A percentile compares a stretch with the other conserved stretches of the same genome.
These are phyloP conservation scores for Glareola pratincola DNA, from an alignment of 2,113 vertebrate species.

Conservation along the genomic window DNA sequence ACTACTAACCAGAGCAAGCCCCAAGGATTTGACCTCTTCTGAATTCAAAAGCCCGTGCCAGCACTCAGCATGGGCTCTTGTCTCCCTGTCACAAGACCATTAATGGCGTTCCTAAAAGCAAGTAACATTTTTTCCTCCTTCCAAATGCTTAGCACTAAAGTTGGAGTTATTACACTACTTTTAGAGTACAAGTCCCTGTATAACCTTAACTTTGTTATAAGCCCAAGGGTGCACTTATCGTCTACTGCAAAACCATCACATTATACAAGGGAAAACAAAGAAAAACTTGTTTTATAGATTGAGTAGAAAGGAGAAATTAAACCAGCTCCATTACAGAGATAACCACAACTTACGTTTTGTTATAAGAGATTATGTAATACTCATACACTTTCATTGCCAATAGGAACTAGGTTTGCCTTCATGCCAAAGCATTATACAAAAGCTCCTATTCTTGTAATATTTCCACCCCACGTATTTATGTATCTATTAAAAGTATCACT, in stretches of 20 bases:
- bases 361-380: background rate
- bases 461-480: background rate
- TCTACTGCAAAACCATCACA: background rate
- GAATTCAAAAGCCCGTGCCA: rapidly evolving
- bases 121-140: background rate
- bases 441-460: background rate
- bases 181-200: background rate
- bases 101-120: background rate
- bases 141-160: background rate
- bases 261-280: background rate
- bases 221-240: background rate
- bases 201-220: background rate
- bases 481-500: constrained; percentile 8
- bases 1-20: background rate
- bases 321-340: background rate
- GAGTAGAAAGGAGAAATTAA: background rate
- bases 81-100: background rate
- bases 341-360: background rate
- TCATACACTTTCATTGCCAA: background rate
- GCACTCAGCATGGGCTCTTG: background rate
- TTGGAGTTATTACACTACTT: background rate
- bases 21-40: background rate
- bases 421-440: background rate
- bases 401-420: background rate
- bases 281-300: background rate